Evolutionary conservation across 2,888 invertebrate genomes (phyloP).

Genomic region (Opisthograptis luteolata): DNA sequence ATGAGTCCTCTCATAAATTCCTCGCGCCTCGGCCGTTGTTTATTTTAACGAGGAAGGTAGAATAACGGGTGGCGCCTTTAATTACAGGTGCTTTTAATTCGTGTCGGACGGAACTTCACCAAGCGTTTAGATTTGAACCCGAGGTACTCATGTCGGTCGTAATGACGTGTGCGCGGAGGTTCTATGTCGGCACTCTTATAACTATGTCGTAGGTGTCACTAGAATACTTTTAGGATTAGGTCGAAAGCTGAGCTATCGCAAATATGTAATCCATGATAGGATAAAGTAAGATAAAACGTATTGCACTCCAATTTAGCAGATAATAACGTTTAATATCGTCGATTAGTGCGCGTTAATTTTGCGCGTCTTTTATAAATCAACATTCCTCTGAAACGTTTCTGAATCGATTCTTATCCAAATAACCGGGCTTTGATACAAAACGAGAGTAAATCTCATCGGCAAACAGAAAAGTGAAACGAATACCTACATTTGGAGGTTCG

Average conservation of each 20-base stretch:
- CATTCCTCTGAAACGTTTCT: not conserved
- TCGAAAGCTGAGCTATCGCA: not conserved
- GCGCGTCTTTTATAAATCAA: not conserved
- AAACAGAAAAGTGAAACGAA: conserved; percentile 24
- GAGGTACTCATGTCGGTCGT: too few species aligned
- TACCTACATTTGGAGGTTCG: conserved; percentile 13
- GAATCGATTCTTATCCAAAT: conserved; percentile 10
- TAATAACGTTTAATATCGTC: too few species aligned
- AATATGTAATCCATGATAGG: not conserved
- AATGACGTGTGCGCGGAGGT: too few species aligned
- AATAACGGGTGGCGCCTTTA: not conserved
- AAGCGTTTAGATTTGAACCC: too few species aligned
- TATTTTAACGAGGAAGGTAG: not conserved
- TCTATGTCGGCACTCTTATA: too few species aligned
- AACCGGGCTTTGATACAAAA: conserved; percentile 19
- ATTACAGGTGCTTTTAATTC: conserved; percentile 1
- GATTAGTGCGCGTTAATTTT: not conserved
- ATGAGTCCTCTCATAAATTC: not conserved
- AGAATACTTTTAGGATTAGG: too few species aligned
- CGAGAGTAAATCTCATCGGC: conserved; percentile 19
- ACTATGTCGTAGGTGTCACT: too few species aligned
- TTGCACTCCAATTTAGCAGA: not conserved
- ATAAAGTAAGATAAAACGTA: not conserved
- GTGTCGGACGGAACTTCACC: not conserved
- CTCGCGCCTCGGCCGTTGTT: not conserved